phyloP scores from a whole-genome alignment of 2,888 invertebrate genomes.

The Cheilosia soror region DNA sequence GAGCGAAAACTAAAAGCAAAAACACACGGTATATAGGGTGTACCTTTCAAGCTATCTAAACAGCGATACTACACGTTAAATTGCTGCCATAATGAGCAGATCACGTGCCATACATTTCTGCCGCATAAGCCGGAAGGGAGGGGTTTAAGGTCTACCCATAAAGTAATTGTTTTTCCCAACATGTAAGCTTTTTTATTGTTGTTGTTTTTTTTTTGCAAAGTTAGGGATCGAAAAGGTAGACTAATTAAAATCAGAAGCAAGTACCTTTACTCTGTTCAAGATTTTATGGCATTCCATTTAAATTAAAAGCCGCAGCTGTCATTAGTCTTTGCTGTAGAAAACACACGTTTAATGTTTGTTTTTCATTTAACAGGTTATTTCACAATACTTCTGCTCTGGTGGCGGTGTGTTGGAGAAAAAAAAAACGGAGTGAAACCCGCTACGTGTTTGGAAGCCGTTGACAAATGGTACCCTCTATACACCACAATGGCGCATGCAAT shows the following conservation, averaged over 20 bases:
- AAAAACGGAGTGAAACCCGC: neutral
- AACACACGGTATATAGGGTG: neutral
- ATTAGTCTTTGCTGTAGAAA: constrained; percentile 12
- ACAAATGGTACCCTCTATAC: neutral
- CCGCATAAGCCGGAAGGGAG: neutral
- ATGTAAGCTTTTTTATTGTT: neutral
- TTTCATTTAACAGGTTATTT: constrained; percentile 39
- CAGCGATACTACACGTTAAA: neutral
- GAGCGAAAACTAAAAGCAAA: neutral
- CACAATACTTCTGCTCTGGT: neutral
- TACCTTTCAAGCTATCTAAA: neutral
- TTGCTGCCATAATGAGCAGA: constrained; percentile 1
- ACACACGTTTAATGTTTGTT: constrained; percentile 28
- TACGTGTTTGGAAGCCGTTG: constrained; percentile 8
- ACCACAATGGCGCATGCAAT: neutral
- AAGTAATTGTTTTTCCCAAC: neutral
- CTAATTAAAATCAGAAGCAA: constrained; percentile 29
- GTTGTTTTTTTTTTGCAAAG: neutral
- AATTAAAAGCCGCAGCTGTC: constrained; percentile 44
- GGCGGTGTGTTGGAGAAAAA: neutral
- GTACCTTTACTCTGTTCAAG: neutral
- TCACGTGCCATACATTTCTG: neutral
- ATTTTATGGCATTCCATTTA: constrained; percentile 28
- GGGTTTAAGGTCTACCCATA: too few relatives aligned
- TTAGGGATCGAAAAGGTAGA: neutral